phyloP scores from a whole-genome alignment of 2,888 invertebrate genomes.

The Chrysolina americana region DNA sequence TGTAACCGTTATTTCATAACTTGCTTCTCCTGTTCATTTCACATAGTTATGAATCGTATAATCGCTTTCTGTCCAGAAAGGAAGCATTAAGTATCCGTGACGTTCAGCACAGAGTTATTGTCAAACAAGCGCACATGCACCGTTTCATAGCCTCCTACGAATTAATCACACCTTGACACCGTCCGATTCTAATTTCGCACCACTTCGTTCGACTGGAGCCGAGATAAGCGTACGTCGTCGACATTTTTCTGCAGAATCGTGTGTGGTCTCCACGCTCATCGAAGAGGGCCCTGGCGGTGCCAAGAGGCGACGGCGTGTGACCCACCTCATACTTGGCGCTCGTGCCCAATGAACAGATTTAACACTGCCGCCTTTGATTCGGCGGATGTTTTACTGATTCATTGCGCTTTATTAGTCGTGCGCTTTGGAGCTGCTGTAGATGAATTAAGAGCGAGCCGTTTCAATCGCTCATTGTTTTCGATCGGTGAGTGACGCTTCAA shows the following conservation, averaged over 20 bases:
- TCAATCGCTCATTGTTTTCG: conserved; percentile 6
- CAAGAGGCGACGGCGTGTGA: conserved; percentile 66
- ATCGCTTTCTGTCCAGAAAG: background rate
- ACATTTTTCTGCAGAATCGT: conserved; percentile 53
- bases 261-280: conserved; percentile 66
- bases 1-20: no score
- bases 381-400: conserved; percentile 62
- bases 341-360: conserved; percentile 66
- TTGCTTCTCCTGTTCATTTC: background rate
- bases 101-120: background rate
- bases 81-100: background rate
- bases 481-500: background rate
- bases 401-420: conserved; percentile 63
- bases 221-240: background rate
- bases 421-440: conserved; percentile 34
- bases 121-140: background rate
- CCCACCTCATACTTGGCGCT: conserved; percentile 62
- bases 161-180: conserved; percentile 21
- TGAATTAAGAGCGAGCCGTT: conserved; percentile 17
- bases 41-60: background rate
- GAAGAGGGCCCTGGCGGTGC: conserved; percentile 61
- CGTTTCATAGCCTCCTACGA: conserved; percentile 14
- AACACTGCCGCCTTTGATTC: conserved; percentile 65
- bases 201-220: background rate
- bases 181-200: conserved; percentile 37